Evolutionary conservation across 2,888 invertebrate genomes (phyloP).

Genomic region (Ypsolopha sequella): DNA sequence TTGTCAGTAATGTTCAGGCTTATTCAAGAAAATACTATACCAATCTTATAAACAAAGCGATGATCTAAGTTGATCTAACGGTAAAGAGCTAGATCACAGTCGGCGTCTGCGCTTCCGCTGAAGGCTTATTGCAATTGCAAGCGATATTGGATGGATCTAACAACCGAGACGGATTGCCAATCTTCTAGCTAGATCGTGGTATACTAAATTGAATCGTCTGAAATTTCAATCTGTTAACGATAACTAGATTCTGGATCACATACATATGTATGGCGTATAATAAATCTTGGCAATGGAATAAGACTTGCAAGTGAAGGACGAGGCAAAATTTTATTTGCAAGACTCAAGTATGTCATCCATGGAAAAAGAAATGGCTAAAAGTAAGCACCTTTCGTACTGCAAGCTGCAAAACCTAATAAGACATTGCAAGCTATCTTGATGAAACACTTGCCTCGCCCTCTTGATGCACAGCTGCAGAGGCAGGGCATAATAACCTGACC

Average conservation of each 20-base stretch:
- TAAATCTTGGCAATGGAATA: too few relatives aligned
- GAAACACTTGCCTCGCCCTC: neutral
- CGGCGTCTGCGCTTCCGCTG: neutral
- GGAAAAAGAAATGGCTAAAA: too few relatives aligned
- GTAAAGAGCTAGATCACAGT: neutral
- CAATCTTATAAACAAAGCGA: too few relatives aligned
- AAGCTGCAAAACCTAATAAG: neutral
- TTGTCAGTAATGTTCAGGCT: too few relatives aligned
- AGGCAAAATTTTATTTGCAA: too few relatives aligned
- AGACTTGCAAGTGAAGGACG: too few relatives aligned
- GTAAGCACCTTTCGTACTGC: neutral
- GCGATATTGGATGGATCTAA: conserved; percentile 28
- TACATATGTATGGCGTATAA: neutral
- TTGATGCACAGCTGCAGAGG: conserved; percentile 35
- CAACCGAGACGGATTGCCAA: conserved; percentile 43
- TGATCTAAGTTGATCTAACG: neutral
- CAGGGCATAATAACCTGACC: conserved; percentile 34
- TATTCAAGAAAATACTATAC: too few relatives aligned
- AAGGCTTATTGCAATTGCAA: conserved; percentile 32
- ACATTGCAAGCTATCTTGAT: neutral
- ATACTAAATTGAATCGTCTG: conserved; percentile 28
- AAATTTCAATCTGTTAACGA: conserved; percentile 7
- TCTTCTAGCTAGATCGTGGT: conserved; percentile 33
- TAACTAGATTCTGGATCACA: neutral
- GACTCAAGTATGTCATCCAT: too few relatives aligned